Evolutionary conservation across 2,888 invertebrate species (phyloP).

Genomic region (Incurvaria masculella): DNA sequence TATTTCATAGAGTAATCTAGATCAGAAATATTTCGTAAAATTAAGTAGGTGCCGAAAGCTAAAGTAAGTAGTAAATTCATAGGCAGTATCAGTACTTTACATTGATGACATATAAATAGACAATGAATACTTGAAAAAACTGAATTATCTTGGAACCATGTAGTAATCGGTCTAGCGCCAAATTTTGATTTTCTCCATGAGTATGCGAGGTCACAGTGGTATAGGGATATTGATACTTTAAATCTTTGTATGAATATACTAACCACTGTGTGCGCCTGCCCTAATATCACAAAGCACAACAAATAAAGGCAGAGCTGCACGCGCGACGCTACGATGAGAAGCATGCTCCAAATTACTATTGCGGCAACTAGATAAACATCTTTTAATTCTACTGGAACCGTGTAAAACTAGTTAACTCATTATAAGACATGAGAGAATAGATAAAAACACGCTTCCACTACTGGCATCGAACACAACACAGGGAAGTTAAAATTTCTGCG

Average conservation of each 20-base stretch:
- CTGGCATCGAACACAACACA: background rate
- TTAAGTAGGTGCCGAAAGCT: too few species aligned
- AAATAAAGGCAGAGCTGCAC: conserved; percentile 28
- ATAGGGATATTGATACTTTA: background rate
- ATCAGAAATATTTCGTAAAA: too few species aligned
- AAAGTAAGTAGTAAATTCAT: too few species aligned
- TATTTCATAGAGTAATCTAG: too few species aligned
- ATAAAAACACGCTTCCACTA: background rate
- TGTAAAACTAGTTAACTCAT: conserved; percentile 22
- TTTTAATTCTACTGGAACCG: conserved; percentile 48
- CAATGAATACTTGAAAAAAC: too few species aligned
- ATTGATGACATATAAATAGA: too few species aligned
- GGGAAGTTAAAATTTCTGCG: too few species aligned
- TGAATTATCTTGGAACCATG: too few species aligned
- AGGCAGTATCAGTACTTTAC: too few species aligned
- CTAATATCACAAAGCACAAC: background rate
- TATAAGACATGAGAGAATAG: background rate
- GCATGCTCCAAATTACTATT: conserved; percentile 35
- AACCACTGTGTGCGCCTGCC: background rate
- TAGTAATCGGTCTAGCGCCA: too few species aligned
- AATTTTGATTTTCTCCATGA: background rate
- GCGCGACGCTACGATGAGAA: conserved; percentile 34
- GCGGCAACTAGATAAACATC: conserved; percentile 39
- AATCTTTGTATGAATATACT: background rate
- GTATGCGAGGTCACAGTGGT: background rate